These are phyloP conservation scores for Oscheius sp. DNA, from an alignment of 2,888 invertebrate species.

Conservation along the genomic window DNA sequence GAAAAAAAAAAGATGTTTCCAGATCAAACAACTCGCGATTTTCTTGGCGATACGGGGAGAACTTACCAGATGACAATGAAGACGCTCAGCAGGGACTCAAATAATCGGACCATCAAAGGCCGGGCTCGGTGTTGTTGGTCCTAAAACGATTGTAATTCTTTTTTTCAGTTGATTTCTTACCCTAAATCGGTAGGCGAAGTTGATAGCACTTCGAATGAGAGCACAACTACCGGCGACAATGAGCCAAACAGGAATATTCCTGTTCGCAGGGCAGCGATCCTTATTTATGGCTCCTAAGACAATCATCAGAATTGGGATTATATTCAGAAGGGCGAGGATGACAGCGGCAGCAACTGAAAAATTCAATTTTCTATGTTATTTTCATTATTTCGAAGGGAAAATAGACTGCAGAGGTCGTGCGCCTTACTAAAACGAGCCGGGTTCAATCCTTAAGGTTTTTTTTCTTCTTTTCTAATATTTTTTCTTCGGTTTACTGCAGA, in stretches of 20 bases:
- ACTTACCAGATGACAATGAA: conserved; percentile 42
- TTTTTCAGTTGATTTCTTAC: conserved; percentile 23
- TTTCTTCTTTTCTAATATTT: too few species aligned
- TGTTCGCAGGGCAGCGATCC: conserved; percentile 79
- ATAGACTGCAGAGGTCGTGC: too few species aligned
- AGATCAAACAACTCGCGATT: background rate
- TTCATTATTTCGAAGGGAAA: background rate
- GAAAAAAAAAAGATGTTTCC: background rate
- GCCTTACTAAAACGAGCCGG: too few species aligned
- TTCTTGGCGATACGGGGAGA: background rate
- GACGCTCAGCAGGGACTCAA: conserved; percentile 33
- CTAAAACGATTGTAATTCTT: conserved; percentile 1
- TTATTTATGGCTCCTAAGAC: conserved; percentile 80
- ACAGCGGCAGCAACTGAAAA: conserved; percentile 47
- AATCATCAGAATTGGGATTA: conserved; percentile 81
- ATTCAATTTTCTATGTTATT: background rate
- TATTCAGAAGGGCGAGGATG: conserved; percentile 47
- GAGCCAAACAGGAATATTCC: conserved; percentile 70
- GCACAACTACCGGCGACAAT: conserved; percentile 81
- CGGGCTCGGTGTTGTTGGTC: conserved; percentile 29
- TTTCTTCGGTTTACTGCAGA: too few species aligned
- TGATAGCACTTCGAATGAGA: conserved; percentile 79
- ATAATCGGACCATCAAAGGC: conserved; percentile 26
- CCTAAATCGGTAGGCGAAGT: conserved; percentile 74
- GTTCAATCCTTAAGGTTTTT: background rate